Base-by-base conservation (phyloP, 2,113 vertebrate genomes). In the Gnathonemus longibarbis region DNA sequence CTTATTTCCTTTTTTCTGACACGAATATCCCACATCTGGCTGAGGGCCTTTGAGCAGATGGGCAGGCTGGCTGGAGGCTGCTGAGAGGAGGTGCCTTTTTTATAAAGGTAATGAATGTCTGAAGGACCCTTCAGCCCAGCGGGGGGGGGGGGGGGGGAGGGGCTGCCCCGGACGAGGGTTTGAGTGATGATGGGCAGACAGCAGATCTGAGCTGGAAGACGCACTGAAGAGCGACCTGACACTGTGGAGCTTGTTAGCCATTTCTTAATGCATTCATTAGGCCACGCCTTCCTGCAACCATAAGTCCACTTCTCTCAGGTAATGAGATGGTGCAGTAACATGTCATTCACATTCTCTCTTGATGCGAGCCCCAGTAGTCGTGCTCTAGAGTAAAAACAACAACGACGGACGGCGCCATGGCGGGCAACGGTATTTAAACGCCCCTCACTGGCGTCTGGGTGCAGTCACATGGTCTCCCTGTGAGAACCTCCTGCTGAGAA, bases 31-130 rank as follows among this genome's bases (percentile, higher is more conserved):
- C 93, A 90, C 93, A 93, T 93, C 94, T 95, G 96, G 94, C 94
- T 92, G 92, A 92, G 92, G 94, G 94, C 93, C 92, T 84, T 91
- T 83, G 93, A 96, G 93, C 96, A 96, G 96, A 96, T 96, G 96
- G 96, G 88, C 84, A 89, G 90, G 89, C 93, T 89, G 50, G 13
- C 94, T 93, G 94, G 95, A 90, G 93, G 93, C 91, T 92, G 94
- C 93, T 92, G 93, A 93, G 93, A 94, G 95, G 94, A 93, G 94
- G 94, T 94, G 94, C 62, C 62, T 31, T 95, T 96, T 96, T 96
- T 94, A 96, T 96, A 96, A 96, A 93, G 94, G 93, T 96, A 96
- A 96, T 96, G 95, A 96, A 96, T 95, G 95, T 96, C 95, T 94
- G 94, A 95, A 95, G 94, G 90, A 92, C 93, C 94, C 91, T 92